Percentiles rank a stretch among this genome's conserved stretches.
These are phyloP conservation scores for Drosophila rhopaloa DNA, from an alignment of 1,140 invertebrate genomes.

Conservation along the genomic window DNA sequence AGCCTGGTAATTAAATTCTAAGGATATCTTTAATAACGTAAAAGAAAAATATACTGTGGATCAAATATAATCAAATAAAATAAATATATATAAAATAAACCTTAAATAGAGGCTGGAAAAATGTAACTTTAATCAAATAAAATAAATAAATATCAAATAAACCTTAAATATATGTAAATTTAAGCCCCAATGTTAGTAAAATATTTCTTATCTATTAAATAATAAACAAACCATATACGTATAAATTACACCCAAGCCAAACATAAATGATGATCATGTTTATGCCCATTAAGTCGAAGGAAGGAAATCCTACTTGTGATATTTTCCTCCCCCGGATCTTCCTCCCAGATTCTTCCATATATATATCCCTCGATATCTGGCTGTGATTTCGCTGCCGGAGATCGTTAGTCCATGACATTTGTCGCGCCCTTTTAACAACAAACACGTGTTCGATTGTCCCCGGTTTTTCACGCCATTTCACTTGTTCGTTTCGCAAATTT, in stretches of 20 bases:
- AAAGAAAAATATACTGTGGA: too few species aligned
- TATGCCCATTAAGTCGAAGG: conserved; percentile 11
- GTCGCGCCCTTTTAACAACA: conserved; percentile 51
- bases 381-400: conserved; percentile 10
- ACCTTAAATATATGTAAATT: too few species aligned
- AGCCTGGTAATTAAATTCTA: too few species aligned
- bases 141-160: too few species aligned
- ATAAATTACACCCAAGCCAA: neutral
- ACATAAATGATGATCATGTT: conserved; percentile 21
- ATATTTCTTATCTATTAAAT: neutral
- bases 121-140: too few species aligned
- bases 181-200: too few species aligned
- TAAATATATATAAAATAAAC: too few species aligned
- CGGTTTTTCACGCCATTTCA: conserved; percentile 58
- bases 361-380: neutral
- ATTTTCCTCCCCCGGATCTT: neutral
- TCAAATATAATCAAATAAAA: too few species aligned
- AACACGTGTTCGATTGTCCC: conserved; percentile 49
- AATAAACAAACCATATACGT: too few species aligned
- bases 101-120: too few species aligned
- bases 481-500: conserved; percentile 53
- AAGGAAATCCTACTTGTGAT: neutral
- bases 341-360: neutral
- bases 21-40: too few species aligned
- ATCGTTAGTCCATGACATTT: conserved; percentile 55